phyloP scores from a whole-genome alignment of 1,140 invertebrate species.

The Drosophila pandora region DNA sequence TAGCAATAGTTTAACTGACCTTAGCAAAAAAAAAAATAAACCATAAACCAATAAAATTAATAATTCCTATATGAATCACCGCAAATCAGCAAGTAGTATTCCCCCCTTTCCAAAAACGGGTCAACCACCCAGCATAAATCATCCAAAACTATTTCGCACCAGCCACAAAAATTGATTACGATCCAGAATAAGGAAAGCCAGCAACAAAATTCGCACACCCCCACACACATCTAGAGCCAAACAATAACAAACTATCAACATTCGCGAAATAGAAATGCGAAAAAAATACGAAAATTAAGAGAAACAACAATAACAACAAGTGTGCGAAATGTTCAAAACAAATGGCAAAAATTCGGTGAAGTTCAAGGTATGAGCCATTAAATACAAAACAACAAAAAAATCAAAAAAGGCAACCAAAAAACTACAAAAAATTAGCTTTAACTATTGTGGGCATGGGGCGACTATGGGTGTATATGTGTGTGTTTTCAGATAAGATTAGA shows the following conservation, averaged over 20 bases:
- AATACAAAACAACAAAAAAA: slow-evolving; percentile 42
- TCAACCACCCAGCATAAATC: slow-evolving; percentile 28
- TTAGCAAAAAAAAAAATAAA: neutral
- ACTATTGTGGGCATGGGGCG: slow-evolving; percentile 27
- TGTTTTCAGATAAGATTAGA: slow-evolving; percentile 33
- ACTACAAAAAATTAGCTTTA: slow-evolving; percentile 33
- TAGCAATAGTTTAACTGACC: neutral
- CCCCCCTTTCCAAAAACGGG: slow-evolving; percentile 22
- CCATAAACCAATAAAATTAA: neutral
- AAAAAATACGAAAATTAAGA: slow-evolving; percentile 49
- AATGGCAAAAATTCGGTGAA: slow-evolving; percentile 83
- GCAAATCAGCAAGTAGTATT: slow-evolving; percentile 21
- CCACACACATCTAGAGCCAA: slow-evolving; percentile 26
- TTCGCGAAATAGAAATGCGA: slow-evolving; percentile 71
- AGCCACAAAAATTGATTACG: slow-evolving; percentile 39
- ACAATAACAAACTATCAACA: slow-evolving; percentile 58
- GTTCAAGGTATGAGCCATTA: slow-evolving; percentile 80
- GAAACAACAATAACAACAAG: slow-evolving; percentile 40
- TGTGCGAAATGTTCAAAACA: slow-evolving; percentile 75
- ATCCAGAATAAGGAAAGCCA: slow-evolving; percentile 14
- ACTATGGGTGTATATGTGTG: slow-evolving; percentile 11
- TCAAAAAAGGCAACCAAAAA: slow-evolving; percentile 19
- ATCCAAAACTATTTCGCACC: slow-evolving; percentile 43
- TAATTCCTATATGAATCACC: slow-evolving; percentile 21
- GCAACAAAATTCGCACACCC: slow-evolving; percentile 53